Percentiles rank a stretch among this genome's conserved stretches.
Conservation (phyloP, 2,888 invertebrate genomes). For the Nomada ferruginata region DNA sequence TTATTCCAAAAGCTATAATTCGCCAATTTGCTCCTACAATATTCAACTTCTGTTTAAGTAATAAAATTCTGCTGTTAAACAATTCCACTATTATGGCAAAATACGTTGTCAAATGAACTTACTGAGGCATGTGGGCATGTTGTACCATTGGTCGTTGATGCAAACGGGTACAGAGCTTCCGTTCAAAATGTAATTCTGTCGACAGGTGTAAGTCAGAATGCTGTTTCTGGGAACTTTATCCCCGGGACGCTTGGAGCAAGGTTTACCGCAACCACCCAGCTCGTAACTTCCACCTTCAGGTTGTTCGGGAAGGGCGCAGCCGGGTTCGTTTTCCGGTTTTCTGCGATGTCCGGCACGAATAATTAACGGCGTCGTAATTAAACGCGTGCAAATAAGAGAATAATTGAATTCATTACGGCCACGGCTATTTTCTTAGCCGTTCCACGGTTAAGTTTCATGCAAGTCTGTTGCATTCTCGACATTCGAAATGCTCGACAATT, state of each 20-base stretch:
- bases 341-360: constrained; percentile 19
- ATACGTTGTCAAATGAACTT: constrained; percentile 41
- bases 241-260: constrained; percentile 70
- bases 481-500: not conserved
- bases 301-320: constrained; percentile 69
- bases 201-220: constrained; percentile 74
- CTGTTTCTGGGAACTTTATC: constrained; percentile 68
- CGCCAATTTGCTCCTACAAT: no score
- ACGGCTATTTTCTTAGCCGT: constrained; percentile 1
- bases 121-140: constrained; percentile 68
- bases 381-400: constrained; percentile 18
- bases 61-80: not conserved
- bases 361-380: constrained; percentile 38
- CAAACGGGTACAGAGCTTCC: constrained; percentile 70
- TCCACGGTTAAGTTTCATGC: not conserved
- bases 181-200: constrained; percentile 70
- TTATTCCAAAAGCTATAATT: no score
- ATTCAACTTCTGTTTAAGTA: no score
- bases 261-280: constrained; percentile 65
- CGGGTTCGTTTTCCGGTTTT: constrained; percentile 42
- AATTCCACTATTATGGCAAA: not conserved
- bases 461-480: not conserved
- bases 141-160: constrained; percentile 68
- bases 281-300: constrained; percentile 69
- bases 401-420: constrained; percentile 22